Conservation (phyloP, 30 jellyfish, hydroid and myxozoan genomes). For the Nemopilema nomurai region DNA sequence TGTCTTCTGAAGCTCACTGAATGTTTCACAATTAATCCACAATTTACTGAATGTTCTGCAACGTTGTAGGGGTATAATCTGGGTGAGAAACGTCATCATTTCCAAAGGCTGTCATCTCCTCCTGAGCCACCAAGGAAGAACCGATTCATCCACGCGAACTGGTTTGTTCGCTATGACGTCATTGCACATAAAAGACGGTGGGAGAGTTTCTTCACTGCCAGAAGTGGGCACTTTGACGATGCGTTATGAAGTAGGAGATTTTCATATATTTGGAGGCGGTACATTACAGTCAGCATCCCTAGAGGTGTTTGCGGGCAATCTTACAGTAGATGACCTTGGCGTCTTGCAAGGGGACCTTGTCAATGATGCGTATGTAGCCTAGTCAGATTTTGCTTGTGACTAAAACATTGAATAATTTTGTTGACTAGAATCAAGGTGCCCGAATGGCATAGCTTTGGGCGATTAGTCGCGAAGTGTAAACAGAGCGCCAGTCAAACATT, state of each 20-base stretch:
- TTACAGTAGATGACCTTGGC: conserved; percentile 68
- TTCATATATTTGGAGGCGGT: conserved; percentile 69
- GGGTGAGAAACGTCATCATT: conserved; percentile 40
- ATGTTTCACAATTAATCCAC: too few species aligned
- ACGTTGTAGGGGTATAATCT: conserved; percentile 34
- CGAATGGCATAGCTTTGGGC: too few species aligned
- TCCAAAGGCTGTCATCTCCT: conserved; percentile 61
- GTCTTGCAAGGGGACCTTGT: conserved; percentile 47
- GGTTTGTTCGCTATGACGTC: conserved; percentile 49
- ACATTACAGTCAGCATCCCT: conserved; percentile 37
- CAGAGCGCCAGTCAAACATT: too few species aligned
- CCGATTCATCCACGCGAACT: conserved; percentile 47
- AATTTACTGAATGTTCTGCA: too few species aligned
- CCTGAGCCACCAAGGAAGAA: conserved; percentile 41
- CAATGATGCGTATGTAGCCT: conserved; percentile 52
- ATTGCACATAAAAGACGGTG: conserved; percentile 55
- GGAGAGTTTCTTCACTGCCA: conserved; percentile 57
- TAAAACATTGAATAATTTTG: too few species aligned
- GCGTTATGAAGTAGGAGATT: conserved; percentile 38
- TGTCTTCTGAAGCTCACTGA: too few species aligned
- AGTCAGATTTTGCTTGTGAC: too few species aligned
- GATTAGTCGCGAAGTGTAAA: too few species aligned
- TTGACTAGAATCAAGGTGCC: too few species aligned
- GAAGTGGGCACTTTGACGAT: conserved; percentile 51
- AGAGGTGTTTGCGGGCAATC: conserved; percentile 36